Evolutionary conservation across 2,797 vertebrate species (phyloP), one percentile per base, ranked within the genome.

Genomic region (Lophotriccus pileatus): DNA sequence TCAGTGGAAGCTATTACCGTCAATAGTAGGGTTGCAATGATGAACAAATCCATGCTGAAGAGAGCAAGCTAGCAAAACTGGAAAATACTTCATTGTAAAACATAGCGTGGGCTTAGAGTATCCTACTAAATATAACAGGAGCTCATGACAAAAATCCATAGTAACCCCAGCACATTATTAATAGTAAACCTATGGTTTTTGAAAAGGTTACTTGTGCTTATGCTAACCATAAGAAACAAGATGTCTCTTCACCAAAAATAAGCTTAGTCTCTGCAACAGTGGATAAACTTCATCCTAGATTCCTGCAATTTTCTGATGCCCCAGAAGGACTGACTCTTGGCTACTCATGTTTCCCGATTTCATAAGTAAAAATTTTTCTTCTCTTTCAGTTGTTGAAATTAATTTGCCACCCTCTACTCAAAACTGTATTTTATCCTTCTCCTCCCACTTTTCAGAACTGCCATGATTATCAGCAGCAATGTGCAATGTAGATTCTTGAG

Each of bases 391-490:
- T 87, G 90, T 87, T 94, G 47, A 90, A 89, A 89, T 84, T 74
- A 56, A 76, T 90, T 95, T 9, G 8, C 81, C 87, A 92, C 75
- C 52, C 88, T 89, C 75, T 69, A 60, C 60, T 92, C 58, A 81
- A 87, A 94, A 72, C 6, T 63, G 36, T 77, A 69, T 92, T 90
- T 93, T 94, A 89, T 93, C 66, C 39, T 80, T 94, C 87, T 92
- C 94, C 92, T 93, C 93, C 90, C 93, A 94, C 95, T 94, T 95
- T 87, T 92, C 96, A 95, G 64, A 95, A 84, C 89, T 92, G 78
- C 94, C 36, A 44, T 72, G 76, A 68, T 94, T 93, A 95, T 94
- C 93, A 91, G 62, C 75, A 87, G 93, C 43, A 91, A 75, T 62
- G 64, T 93, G 87, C 59, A 64, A 80, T 94, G 43, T 84, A 78